phyloP scores from a whole-genome alignment of 2,797 vertebrate genomes.

The Heteromormyrus szaboi region DNA sequence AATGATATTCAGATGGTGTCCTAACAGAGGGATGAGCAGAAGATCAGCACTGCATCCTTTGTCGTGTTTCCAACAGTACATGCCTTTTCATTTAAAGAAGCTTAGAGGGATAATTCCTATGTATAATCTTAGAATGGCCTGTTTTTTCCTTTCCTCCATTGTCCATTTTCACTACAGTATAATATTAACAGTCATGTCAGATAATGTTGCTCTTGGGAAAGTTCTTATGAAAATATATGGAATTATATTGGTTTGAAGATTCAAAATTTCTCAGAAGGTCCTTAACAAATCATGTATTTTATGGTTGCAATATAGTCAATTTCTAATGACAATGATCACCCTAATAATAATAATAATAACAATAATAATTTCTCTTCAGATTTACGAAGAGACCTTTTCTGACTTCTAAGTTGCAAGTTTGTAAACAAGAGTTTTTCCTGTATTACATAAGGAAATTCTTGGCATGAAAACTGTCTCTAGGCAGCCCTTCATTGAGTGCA shows the following conservation, averaged over 20 bases:
- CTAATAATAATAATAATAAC: neutral
- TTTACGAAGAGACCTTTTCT: neutral
- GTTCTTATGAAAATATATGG: neutral
- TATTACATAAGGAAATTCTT: neutral
- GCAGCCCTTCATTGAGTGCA: constrained; percentile 4
- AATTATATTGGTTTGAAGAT: neutral
- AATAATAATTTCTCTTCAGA: neutral
- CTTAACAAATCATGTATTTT: neutral
- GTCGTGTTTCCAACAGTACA: neutral
- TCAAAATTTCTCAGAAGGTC: neutral
- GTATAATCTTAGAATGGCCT: neutral
- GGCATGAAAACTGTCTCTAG: neutral
- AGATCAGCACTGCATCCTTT: neutral
- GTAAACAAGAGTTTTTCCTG: neutral
- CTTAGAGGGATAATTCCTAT: neutral
- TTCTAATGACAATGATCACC: neutral
- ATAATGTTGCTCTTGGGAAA: neutral
- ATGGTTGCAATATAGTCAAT: neutral
- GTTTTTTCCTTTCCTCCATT: neutral
- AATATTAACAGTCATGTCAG: neutral
- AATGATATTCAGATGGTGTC: neutral
- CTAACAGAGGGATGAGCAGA: neutral
- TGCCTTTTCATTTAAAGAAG: neutral
- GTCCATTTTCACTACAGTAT: neutral
- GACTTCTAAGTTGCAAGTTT: neutral